Base-by-base conservation (phyloP, 1,140 invertebrate genomes). In the Bombus superbus region DNA sequence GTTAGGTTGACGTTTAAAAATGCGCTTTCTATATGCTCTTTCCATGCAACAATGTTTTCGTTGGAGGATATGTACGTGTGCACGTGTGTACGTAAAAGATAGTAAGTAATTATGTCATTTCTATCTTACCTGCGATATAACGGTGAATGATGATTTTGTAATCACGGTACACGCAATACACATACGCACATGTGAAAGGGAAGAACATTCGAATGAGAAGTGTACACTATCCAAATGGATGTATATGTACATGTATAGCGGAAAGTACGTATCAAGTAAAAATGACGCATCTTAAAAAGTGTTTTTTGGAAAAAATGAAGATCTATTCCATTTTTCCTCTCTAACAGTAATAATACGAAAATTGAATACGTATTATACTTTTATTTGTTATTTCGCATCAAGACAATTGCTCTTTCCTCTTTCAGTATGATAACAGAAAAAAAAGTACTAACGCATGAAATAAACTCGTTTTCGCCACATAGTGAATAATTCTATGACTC, bases 321-420 rank as follows among this genome's bases (percentile, higher is more conserved):
- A 42, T 83, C 77, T 79, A 83, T 83, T 86, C 75, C 88, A 86
- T 53, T 87, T 78, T 81, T 86, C 59, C 72, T 78, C 88, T 92
- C 88, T 94, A 93, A 88, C 90, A 92, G 91, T 93, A 94, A 91
- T 92, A 92, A 92, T 89, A 88, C 90, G 90, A 83, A 35, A 53
- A 80, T 92, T 90, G 88, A 76, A 93, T 91, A 92, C 82, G 91
- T 91, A 93, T 86, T 92, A 92, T 90, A 89, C 91, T 92, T 94
- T 94, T 91, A 92, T 94, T 94, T 92, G 92, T 93, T 92, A 80
- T 92, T 91, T 93, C 89, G 90, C 88, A 90, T 92, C 87, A 88
- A 91, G 86, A 82, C 91, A 92, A 87, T 88, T 40, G 91, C 88
- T 92, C 85, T 92, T 69, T 80, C 76, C 76, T 88, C 88, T 28